Evolutionary conservation across 2,888 invertebrate species (phyloP).

Genomic region (Polydrusus pterygomalis): DNA sequence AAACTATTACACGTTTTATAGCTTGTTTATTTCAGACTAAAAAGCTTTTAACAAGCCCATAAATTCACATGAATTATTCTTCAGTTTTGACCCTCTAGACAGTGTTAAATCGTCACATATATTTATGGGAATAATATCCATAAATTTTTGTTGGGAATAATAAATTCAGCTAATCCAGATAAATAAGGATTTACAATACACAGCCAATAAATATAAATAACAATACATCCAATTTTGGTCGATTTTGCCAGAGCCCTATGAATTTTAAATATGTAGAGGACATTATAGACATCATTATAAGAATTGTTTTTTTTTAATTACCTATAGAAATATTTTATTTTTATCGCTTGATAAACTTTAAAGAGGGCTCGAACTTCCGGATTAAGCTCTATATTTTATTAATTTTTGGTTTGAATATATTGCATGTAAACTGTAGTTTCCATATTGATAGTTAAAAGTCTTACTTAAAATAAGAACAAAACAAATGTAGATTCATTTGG

Average conservation of each 20-base stretch:
- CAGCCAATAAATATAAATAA: slow-evolving; percentile 5
- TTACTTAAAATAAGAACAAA: no score
- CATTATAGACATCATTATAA: no score
- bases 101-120: slow-evolving; percentile 33
- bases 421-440: no score
- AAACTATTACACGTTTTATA: slow-evolving; percentile 14
- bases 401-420: no score
- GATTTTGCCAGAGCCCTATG: neutral
- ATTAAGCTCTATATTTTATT: no score
- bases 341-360: no score
- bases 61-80: slow-evolving; percentile 30
- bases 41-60: slow-evolving; percentile 2
- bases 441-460: no score
- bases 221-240: neutral
- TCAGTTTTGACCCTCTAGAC: slow-evolving; percentile 11
- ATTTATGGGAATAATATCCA: slow-evolving; percentile 16
- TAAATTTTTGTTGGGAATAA: slow-evolving; percentile 17
- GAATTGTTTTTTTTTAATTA: no score
- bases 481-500: no score
- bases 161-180: slow-evolving; percentile 11
- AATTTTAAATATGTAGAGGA: no score
- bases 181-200: neutral
- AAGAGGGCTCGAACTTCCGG: no score
- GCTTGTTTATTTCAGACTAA: slow-evolving; percentile 3
- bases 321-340: no score